Conservation (phyloP, 1,140 invertebrate genomes). For the Zaprionus davidi region DNA sequence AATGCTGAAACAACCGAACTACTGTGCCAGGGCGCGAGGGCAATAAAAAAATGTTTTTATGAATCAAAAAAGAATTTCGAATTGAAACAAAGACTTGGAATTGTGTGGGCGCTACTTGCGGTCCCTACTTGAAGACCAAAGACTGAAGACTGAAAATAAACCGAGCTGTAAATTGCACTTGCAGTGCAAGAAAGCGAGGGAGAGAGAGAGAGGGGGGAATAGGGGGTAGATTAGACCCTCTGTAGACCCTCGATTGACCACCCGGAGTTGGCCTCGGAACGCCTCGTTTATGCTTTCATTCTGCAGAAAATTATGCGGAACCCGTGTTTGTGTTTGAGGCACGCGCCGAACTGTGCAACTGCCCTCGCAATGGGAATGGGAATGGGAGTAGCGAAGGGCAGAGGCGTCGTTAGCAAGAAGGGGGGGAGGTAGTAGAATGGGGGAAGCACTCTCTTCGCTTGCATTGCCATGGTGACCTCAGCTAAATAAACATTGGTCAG, state of each 20-base stretch:
- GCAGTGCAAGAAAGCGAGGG: background rate
- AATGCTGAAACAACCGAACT: conserved; percentile 10
- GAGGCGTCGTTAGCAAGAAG: background rate
- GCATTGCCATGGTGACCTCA: conserved; percentile 73
- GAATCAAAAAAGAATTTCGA: conserved; percentile 4
- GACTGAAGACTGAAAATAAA: background rate
- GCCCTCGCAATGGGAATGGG: background rate
- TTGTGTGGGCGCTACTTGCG: background rate
- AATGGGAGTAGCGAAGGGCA: background rate
- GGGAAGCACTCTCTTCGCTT: conserved; percentile 4
- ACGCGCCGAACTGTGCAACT: conserved; percentile 62
- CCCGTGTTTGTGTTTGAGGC: conserved; percentile 73
- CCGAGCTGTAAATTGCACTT: conserved; percentile 7
- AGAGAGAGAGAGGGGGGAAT: background rate
- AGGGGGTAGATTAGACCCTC: background rate
- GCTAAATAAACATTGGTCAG: conserved; percentile 75
- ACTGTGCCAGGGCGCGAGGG: background rate
- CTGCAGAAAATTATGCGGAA: conserved; percentile 78
- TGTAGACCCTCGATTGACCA: conserved; percentile 41
- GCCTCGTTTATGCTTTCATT: conserved; percentile 80
- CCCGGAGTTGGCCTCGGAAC: conserved; percentile 58
- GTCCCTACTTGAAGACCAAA: background rate
- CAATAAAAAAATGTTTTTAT: background rate
- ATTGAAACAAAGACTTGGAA: conserved; percentile 11
- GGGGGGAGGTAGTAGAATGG: background rate